A percentile compares a stretch with the other conserved stretches of the same genome.
phyloP scores from a whole-genome alignment of 2,113 vertebrate genomes.

The Heptranchias perlo region DNA sequence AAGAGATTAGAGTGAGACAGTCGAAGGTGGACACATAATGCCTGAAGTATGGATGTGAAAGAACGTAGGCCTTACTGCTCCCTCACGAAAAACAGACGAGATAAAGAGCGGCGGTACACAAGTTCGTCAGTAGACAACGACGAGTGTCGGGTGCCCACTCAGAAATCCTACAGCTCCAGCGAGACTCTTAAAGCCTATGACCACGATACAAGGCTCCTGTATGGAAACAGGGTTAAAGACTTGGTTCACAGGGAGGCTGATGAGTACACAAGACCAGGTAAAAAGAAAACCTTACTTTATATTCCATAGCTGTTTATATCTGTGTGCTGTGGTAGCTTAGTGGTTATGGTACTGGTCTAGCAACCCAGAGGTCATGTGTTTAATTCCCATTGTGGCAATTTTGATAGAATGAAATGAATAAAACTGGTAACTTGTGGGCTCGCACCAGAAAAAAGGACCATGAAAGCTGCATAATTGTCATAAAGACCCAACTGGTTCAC shows the following conservation, averaged over 20 bases:
- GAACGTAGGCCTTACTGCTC: conserved; percentile 95
- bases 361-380: not conserved
- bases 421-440: not conserved
- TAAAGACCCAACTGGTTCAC: not conserved
- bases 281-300: not conserved
- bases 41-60: conserved; percentile 97
- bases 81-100: conserved; percentile 87
- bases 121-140: conserved; percentile 78
- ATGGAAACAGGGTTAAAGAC: conserved; percentile 85
- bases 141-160: conserved; percentile 85
- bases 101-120: conserved; percentile 81
- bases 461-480: not conserved
- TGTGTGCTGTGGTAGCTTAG: not conserved
- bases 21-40: conserved; percentile 67
- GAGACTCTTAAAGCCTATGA: conserved; percentile 94
- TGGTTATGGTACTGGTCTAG: not conserved
- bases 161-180: conserved; percentile 96
- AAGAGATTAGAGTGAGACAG: not conserved
- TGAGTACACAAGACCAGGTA: conserved; percentile 86
- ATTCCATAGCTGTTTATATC: not conserved
- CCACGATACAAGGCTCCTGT: conserved; percentile 86
- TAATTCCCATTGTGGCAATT: not conserved
- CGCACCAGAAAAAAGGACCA: not conserved
- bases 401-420: not conserved
- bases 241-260: conserved; percentile 81